Conservation (phyloP, 1,140 invertebrate species). For the Formica selysi region DNA sequence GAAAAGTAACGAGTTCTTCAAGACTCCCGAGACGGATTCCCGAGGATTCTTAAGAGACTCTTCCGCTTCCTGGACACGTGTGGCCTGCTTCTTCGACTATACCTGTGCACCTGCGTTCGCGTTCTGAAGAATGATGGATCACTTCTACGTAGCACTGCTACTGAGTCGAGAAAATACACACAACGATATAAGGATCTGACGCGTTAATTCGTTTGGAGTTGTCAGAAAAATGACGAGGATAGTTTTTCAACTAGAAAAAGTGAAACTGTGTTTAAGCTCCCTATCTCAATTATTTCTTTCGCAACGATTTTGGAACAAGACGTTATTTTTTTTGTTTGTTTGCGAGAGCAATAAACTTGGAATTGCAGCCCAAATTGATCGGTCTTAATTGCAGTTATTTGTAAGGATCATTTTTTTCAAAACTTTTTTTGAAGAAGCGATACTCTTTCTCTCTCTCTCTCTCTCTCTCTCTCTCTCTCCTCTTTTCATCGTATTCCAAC, state of each 20-base stretch:
- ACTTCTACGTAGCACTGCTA: neutral
- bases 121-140: conserved; percentile 59
- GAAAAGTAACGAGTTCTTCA: conserved; percentile 45
- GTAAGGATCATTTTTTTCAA: neutral
- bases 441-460: neutral
- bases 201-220: conserved; percentile 60
- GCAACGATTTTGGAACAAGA: neutral
- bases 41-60: conserved; percentile 51
- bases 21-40: conserved; percentile 45
- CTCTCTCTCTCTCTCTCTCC: neutral
- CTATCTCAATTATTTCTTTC: conserved; percentile 38
- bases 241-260: conserved; percentile 34
- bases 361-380: neutral
- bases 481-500: neutral
- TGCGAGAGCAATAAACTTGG: neutral
- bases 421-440: neutral
- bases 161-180: conserved; percentile 39
- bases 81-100: conserved; percentile 26
- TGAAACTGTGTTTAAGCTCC: neutral
- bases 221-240: conserved; percentile 55
- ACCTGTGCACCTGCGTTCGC: conserved; percentile 55
- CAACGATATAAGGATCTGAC: conserved; percentile 53
- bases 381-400: conserved; percentile 2
- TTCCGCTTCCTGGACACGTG: conserved; percentile 60
- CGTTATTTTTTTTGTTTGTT: conserved; percentile 4